These are phyloP conservation scores for Epizoanthus ramosus DNA, from an alignment of 92 coral and sea anemone species.

Conservation along the genomic window DNA sequence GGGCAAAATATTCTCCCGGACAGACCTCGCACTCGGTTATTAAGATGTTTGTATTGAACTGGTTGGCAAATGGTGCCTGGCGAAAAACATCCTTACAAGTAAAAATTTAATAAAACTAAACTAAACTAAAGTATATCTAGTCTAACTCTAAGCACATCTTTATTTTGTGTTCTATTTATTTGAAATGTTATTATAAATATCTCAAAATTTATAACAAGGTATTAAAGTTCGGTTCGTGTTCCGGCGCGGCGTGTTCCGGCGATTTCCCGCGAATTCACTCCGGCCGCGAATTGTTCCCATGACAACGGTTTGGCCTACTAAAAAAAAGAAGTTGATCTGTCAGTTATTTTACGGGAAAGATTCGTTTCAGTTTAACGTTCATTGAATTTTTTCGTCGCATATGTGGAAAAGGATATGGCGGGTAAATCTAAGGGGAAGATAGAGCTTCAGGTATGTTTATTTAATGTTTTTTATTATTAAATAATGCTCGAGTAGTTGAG, in stretches of 20 bases:
- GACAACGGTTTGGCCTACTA: neutral
- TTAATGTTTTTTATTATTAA: constrained; percentile 41
- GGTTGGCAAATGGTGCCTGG: no score
- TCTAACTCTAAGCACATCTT: neutral
- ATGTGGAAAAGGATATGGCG: constrained; percentile 13
- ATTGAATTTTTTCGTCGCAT: neutral
- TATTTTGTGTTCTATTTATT: neutral
- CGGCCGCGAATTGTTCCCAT: constrained; percentile 19
- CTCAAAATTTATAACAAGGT: no score
- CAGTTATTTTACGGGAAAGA: neutral
- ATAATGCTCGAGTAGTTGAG: neutral
- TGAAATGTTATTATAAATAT: no score
- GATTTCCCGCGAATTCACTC: neutral
- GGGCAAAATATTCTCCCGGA: no score
- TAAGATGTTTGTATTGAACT: no score
- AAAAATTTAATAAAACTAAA: no score
- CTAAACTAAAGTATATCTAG: no score
- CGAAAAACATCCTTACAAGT: no score
- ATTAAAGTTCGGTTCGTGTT: neutral
- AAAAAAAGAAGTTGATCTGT: neutral
- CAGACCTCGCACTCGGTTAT: no score
- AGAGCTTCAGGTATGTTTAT: constrained; percentile 82
- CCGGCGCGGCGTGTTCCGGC: no score
- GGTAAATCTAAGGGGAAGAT: constrained; percentile 76
- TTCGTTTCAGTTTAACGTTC: neutral